Percentiles rank a stretch among this genome's conserved stretches.
phyloP scores from a whole-genome alignment of 2,113 vertebrate species.

The Tauraco erythrolophus region DNA sequence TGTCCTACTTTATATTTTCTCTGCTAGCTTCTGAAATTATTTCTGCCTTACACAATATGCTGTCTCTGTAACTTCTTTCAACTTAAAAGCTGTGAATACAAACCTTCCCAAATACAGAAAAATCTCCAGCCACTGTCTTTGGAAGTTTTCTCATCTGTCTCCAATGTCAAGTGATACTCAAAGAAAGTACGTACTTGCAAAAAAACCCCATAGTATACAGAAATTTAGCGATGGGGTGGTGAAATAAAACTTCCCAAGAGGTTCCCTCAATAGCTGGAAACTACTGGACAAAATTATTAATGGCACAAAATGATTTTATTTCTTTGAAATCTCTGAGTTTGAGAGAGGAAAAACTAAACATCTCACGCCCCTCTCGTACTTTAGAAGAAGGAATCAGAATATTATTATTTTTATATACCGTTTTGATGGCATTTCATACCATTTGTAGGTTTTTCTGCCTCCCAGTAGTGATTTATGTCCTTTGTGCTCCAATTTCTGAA shows the following conservation, averaged over 20 bases:
- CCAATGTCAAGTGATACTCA: not conserved
- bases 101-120: not conserved
- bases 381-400: not conserved
- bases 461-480: not conserved
- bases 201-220: fast-evolving
- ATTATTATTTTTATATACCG: not conserved
- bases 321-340: not conserved
- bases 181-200: not conserved
- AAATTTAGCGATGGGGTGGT: not conserved
- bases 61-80: not conserved
- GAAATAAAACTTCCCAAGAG: not conserved
- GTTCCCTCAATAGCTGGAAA: not conserved
- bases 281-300: not conserved
- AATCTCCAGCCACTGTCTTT: not conserved
- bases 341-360: not conserved
- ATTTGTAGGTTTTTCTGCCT: not conserved
- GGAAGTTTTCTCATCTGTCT: not conserved
- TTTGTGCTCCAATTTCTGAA: not conserved
- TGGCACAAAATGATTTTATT: not conserved
- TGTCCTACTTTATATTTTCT: not conserved
- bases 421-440: not conserved
- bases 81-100: not conserved
- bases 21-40: not conserved
- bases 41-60: not conserved
- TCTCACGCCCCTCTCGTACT: fast-evolving